Conservation (phyloP, 1,140 invertebrate genomes). For the Diabrotica virgifera region DNA sequence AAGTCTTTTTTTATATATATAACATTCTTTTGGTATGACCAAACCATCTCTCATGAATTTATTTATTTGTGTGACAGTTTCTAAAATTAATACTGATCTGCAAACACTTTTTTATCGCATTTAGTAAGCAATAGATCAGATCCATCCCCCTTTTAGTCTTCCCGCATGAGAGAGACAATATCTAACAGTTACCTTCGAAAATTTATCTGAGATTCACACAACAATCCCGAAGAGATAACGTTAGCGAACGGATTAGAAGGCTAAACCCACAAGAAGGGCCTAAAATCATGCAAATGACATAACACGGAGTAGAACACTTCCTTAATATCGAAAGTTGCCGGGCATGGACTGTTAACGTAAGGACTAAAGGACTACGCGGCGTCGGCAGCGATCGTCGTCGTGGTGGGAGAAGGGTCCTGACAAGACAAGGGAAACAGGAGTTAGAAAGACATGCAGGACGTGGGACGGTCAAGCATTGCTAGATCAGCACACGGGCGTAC, state of each 20-base stretch:
- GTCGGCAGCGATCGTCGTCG: constrained; percentile 24
- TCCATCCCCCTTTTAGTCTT: no score
- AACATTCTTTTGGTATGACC: no score
- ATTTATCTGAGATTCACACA: neutral
- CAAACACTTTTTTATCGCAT: no score
- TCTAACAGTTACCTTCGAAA: neutral
- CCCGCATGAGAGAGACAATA: neutral
- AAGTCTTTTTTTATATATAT: no score
- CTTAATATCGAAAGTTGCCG: constrained; percentile 30
- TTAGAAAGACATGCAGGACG: constrained; percentile 22
- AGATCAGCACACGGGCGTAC: neutral
- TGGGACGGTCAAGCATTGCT: neutral
- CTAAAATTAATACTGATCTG: no score
- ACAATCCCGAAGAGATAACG: neutral
- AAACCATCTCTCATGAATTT: no score
- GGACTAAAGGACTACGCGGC: constrained; percentile 23
- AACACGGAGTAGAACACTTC: constrained; percentile 35
- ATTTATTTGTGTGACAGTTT: no score
- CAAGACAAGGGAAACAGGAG: constrained; percentile 27
- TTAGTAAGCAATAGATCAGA: no score
- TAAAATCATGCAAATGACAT: constrained; percentile 33
- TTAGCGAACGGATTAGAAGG: neutral
- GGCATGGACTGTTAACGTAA: constrained; percentile 13
- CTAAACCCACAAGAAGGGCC: constrained; percentile 1
- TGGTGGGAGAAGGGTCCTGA: constrained; percentile 21